These are phyloP conservation scores for Phragmatobia fuliginosa DNA, from an alignment of 2,888 invertebrate species.

Conservation along the genomic window DNA sequence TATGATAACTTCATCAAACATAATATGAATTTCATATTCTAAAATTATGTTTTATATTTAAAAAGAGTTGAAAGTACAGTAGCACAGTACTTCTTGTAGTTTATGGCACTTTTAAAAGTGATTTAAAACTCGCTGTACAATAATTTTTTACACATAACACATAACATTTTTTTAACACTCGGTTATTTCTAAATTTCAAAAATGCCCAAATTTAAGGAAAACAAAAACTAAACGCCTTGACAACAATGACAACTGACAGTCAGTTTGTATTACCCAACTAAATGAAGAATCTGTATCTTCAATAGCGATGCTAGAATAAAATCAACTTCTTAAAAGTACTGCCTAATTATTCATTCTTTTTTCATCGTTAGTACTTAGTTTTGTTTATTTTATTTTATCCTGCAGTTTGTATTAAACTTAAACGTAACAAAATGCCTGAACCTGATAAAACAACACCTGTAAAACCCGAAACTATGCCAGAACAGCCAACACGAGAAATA, in stretches of 20 bases:
- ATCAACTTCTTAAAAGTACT: neutral
- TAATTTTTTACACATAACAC: too few species aligned
- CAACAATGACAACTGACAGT: neutral
- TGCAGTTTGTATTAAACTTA: constrained; percentile 20
- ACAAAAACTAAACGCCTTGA: constrained; percentile 18
- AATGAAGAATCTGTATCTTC: constrained; percentile 28
- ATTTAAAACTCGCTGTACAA: too few species aligned
- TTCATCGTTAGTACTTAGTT: too few species aligned
- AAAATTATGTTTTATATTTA: neutral
- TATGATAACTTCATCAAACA: neutral
- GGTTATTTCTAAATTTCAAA: too few species aligned
- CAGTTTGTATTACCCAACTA: constrained; percentile 25
- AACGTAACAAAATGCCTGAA: constrained; percentile 66
- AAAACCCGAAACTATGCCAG: constrained; percentile 60
- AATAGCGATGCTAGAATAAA: neutral
- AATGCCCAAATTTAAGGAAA: too few species aligned
- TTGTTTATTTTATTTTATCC: constrained; percentile 12
- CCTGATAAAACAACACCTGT: constrained; percentile 64
- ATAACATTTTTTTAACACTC: too few species aligned
- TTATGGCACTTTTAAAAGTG: too few species aligned
- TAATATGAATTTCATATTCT: neutral
- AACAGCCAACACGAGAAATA: constrained; percentile 78
- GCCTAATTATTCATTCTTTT: neutral
- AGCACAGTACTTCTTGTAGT: too few species aligned
- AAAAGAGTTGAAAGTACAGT: too few species aligned